Base-by-base conservation (phyloP, 2,888 invertebrate species). In the Brachyptera putata region DNA sequence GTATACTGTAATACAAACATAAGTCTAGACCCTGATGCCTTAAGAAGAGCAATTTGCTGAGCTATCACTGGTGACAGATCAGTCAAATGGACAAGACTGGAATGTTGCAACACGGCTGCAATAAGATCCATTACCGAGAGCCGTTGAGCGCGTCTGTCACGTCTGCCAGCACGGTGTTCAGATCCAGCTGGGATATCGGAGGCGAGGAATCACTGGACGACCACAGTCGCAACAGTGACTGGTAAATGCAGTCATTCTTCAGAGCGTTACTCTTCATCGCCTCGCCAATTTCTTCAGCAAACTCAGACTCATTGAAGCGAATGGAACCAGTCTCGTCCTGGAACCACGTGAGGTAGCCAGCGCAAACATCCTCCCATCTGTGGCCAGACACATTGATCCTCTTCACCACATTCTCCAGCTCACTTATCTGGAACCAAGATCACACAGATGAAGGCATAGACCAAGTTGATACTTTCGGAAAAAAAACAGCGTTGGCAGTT, bases 331-430 rank as follows among this genome's bases (percentile, higher is more conserved):
- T 26, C 18, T 59, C 50, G 22, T 53, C 59, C 30, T 53, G 37
- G 53, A 59, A 59, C 59, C 59, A 59, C 13, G 59, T 50, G n/a
- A 59, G 25, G 26, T 59, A 59, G 16, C 59, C 53, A 1, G 73
- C 73, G 49, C 74, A 75, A 3, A 75, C 69, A 60, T 74, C 73
- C 21, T 68, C 65, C 74, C 75, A 75, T 5, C 71, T 69, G 22
- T 68, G 65, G 59, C 72, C 72, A 18, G 70, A 66, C 18, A 70
- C 69, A 16, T 65, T 64, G 48, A 72, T 70, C 14, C 58, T 65
- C 57, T 69, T 69, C 41, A 74, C 67, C 14, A 64, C 63, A 14
- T 62, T 65, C 30, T 73, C 72, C 53, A 74, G 68, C 37, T 71
- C 69, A 39, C 59, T 64, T 53, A 74, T 71, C 74, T 74, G 66